These are phyloP conservation scores for Bovichtus diacanthus DNA, from an alignment of 2,797 vertebrate species.

Conservation along the genomic window DNA sequence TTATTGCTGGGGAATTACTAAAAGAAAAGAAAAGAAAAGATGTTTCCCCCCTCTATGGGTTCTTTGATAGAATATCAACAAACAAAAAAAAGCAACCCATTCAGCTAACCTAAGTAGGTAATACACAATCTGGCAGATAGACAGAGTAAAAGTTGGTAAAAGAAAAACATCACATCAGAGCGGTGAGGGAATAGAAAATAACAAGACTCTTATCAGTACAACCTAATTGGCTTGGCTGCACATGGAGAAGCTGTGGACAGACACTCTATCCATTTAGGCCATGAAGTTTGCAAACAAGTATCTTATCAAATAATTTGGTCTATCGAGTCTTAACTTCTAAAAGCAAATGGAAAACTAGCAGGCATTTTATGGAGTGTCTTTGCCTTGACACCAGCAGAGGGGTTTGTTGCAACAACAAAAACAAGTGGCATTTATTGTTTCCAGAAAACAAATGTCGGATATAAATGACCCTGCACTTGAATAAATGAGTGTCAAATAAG, in stretches of 20 bases:
- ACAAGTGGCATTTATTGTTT: not conserved
- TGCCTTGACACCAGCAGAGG: not conserved
- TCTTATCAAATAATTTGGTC: constrained; percentile 11
- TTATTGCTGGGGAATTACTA: constrained; percentile 20
- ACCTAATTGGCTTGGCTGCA: constrained; percentile 3
- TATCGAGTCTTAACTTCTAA: not conserved
- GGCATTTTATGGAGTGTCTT: not conserved
- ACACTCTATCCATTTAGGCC: not conserved
- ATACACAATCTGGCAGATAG: constrained; percentile 18
- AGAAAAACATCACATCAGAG: constrained; percentile 1
- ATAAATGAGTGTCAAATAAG: not conserved
- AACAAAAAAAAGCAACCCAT: not conserved
- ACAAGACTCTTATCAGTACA: constrained; percentile 25
- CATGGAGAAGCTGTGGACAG: not conserved
- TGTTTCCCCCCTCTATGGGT: not conserved
- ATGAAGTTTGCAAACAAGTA: constrained; percentile 17
- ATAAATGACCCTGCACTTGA: not conserved
- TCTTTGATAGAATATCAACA: not conserved
- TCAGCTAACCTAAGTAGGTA: not conserved
- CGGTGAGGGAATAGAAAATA: constrained; percentile 18
- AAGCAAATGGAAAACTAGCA: not conserved
- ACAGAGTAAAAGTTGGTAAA: constrained; percentile 17
- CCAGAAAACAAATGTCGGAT: not conserved
- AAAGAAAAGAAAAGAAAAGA: not conserved
- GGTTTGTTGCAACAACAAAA: not conserved